A percentile compares a stretch with the other conserved stretches of the same genome.
Conservation (phyloP, 2,888 invertebrate genomes). For the Scaeva pyrastri region DNA sequence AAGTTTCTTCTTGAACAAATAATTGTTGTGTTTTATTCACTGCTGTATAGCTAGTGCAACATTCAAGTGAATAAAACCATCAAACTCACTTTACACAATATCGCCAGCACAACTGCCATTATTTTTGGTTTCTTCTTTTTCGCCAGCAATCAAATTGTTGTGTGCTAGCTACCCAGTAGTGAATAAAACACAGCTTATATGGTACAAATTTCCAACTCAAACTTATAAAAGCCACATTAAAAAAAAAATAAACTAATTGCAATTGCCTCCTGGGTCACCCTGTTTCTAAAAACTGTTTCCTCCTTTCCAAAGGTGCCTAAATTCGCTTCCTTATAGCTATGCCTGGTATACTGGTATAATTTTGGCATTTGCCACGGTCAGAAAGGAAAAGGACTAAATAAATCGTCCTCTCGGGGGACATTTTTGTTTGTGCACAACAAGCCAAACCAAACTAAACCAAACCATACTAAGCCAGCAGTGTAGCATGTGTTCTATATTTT, state of each 20-base stretch:
- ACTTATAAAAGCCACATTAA: too few species aligned
- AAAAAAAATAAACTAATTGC: not conserved
- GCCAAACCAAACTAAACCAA: not conserved
- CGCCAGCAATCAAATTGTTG: too few species aligned
- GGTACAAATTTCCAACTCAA: too few species aligned
- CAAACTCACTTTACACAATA: too few species aligned
- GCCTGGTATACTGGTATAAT: constrained; percentile 18
- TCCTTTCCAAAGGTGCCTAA: constrained; percentile 11
- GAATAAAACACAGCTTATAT: too few species aligned
- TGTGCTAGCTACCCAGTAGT: too few species aligned
- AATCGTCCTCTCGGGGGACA: constrained; percentile 67
- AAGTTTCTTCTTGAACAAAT: too few species aligned
- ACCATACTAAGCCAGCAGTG: not conserved
- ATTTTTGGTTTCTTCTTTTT: too few species aligned
- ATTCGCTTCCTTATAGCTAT: constrained; percentile 1
- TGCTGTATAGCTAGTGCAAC: too few species aligned
- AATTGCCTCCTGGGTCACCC: constrained; percentile 13
- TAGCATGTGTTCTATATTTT: constrained; percentile 49
- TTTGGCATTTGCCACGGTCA: constrained; percentile 52
- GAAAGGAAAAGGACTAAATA: constrained; percentile 63
- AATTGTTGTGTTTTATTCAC: too few species aligned
- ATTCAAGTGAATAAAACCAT: too few species aligned
- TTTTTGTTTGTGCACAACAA: constrained; percentile 54
- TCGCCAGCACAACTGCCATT: too few species aligned
- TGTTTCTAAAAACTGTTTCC: not conserved